These are phyloP conservation scores for Neogobius melanostomus DNA, from an alignment of 2,113 vertebrate species.

Conservation along the genomic window DNA sequence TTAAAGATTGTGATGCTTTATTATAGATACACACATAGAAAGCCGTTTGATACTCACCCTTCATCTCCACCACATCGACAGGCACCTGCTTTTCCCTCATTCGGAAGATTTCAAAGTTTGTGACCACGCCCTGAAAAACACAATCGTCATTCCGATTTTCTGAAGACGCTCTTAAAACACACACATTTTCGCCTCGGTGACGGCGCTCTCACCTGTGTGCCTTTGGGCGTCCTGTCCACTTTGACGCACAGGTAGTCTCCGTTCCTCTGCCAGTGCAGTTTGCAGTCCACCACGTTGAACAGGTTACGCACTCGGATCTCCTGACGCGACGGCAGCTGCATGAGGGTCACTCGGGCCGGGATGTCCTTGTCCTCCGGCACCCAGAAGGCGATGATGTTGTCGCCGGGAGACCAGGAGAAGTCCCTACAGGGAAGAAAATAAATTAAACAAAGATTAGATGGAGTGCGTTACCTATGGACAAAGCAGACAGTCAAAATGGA, in stretches of 20 bases:
- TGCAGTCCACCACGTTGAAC: slow-evolving; percentile 97
- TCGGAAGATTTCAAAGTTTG: slow-evolving; percentile 99
- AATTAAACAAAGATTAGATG: background rate
- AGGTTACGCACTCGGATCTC: slow-evolving; percentile 96
- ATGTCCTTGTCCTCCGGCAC: slow-evolving; percentile 99
- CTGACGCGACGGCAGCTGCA: slow-evolving; percentile 93
- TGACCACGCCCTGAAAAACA: slow-evolving; percentile 88
- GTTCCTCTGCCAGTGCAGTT: slow-evolving; percentile 97
- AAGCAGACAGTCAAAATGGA: too few relatives aligned
- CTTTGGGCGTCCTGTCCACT: slow-evolving; percentile 95
- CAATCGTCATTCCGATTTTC: background rate
- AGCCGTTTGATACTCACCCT: slow-evolving; percentile 77
- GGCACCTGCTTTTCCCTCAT: slow-evolving; percentile 99
- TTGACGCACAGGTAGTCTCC: slow-evolving; percentile 98
- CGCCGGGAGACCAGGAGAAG: slow-evolving; percentile 98
- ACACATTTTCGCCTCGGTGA: accelerated
- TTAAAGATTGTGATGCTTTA: background rate
- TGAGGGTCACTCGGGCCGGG: slow-evolving; percentile 95
- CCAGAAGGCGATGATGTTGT: slow-evolving; percentile 98
- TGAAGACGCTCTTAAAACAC: background rate
- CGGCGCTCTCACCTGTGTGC: slow-evolving; percentile 82
- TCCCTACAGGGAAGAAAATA: slow-evolving; percentile 76
- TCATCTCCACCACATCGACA: slow-evolving; percentile 98
- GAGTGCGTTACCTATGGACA: background rate
- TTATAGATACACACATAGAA: background rate